Conservation (phyloP, 2,888 invertebrate species). For the Spilarctia lutea region DNA sequence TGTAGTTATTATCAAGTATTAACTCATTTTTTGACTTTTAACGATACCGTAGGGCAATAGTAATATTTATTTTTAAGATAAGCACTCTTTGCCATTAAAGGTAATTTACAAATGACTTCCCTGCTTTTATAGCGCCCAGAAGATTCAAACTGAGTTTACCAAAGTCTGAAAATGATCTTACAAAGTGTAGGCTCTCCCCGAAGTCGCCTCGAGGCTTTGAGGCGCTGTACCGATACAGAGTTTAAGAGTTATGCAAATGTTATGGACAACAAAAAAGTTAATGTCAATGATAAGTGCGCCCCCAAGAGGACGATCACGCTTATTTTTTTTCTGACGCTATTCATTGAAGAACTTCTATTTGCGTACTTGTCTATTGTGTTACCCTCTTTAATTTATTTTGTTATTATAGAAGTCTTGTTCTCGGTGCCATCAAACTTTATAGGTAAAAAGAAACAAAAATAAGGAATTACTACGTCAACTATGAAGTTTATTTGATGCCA, state of each 20-base stretch:
- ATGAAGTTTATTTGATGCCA: constrained; percentile 25
- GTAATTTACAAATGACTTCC: constrained; percentile 74
- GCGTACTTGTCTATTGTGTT: constrained; percentile 63
- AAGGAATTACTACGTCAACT: constrained; percentile 23
- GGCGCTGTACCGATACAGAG: constrained; percentile 73
- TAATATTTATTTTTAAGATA: constrained; percentile 42
- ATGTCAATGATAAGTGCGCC: constrained; percentile 84
- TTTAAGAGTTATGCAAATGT: constrained; percentile 86
- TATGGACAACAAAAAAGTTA: constrained; percentile 87
- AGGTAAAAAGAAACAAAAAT: constrained; percentile 50
- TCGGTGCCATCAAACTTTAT: constrained; percentile 59
- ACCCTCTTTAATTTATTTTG: constrained; percentile 74
- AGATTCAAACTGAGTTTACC: constrained; percentile 68
- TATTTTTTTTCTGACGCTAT: constrained; percentile 62
- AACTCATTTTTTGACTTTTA: constrained; percentile 13
- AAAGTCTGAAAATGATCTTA: constrained; percentile 85
- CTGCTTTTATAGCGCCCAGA: constrained; percentile 69
- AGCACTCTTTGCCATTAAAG: constrained; percentile 52
- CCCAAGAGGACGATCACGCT: constrained; percentile 77
- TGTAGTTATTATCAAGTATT: constrained; percentile 11
- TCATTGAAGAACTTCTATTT: constrained; percentile 62
- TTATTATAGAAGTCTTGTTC: constrained; percentile 59
- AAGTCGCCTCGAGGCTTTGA: constrained; percentile 74
- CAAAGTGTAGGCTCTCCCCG: constrained; percentile 80
- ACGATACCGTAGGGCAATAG: constrained; percentile 4